A percentile compares a stretch with the other conserved stretches of the same genome.
Evolutionary conservation across 2,797 vertebrate species (phyloP).

Genomic region (Poeciliopsis infans): DNA sequence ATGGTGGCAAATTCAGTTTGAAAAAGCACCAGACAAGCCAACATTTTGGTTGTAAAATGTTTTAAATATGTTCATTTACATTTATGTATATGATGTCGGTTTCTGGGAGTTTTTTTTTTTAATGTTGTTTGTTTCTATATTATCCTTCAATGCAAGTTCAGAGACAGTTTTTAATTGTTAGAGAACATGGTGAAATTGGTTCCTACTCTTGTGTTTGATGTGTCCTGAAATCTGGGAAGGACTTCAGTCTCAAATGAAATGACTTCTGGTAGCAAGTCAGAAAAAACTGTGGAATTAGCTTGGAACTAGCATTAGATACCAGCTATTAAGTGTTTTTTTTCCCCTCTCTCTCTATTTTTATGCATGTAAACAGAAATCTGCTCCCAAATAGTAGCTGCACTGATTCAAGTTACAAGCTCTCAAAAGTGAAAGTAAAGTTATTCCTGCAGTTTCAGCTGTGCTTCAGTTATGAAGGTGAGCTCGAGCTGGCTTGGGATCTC

Average conservation of each 20-base stretch:
- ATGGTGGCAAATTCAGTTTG: conserved; percentile 41
- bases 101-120: conserved; percentile 30
- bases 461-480: background rate
- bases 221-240: background rate
- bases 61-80: conserved; percentile 47
- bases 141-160: background rate
- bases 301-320: background rate
- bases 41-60: conserved; percentile 62
- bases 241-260: background rate
- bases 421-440: background rate
- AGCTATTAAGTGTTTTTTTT: background rate
- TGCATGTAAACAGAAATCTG: background rate
- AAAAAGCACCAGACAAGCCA: conserved; percentile 45
- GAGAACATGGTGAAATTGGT: background rate
- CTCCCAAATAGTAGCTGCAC: background rate
- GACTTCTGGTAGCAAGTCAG: background rate
- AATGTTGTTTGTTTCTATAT: conserved; percentile 5
- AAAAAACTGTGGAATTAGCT: conserved; percentile 2
- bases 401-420: background rate
- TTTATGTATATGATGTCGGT: conserved; percentile 56
- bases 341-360: too few species aligned
- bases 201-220: background rate
- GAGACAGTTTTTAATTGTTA: background rate
- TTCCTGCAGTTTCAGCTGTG: background rate
- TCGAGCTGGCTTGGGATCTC: background rate